Evolutionary conservation across 2,888 invertebrate genomes (phyloP).

Genomic region (Dryobotodes eremita): DNA sequence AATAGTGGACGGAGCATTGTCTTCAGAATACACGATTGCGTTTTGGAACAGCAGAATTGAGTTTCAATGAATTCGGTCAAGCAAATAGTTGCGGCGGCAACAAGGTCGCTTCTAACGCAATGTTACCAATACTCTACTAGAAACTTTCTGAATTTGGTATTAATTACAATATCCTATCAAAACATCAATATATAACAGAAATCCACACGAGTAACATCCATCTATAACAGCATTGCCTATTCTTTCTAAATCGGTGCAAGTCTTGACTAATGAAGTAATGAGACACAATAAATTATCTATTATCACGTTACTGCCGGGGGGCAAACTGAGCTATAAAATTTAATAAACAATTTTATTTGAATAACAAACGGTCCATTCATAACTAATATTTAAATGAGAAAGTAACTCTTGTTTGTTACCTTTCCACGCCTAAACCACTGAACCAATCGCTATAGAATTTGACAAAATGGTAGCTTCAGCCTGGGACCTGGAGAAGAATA

Average conservation of each 20-base stretch:
- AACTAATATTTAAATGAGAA: too few species aligned
- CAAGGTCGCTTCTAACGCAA: slow-evolving; percentile 79
- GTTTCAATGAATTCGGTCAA: slow-evolving; percentile 80
- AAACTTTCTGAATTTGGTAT: slow-evolving; percentile 71
- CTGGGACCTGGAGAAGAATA: neutral
- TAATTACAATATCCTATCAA: slow-evolving; percentile 65
- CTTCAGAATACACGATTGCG: slow-evolving; percentile 66
- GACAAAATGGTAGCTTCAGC: neutral
- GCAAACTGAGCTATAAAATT: neutral
- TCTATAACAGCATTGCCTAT: neutral
- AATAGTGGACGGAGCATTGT: slow-evolving; percentile 63
- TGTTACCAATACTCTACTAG: slow-evolving; percentile 69
- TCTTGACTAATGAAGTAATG: neutral
- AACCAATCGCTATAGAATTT: neutral
- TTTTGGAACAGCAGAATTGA: slow-evolving; percentile 71
- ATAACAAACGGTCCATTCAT: neutral
- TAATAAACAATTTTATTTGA: neutral
- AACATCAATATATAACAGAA: slow-evolving; percentile 41
- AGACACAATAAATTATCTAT: neutral
- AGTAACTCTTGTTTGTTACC: too few species aligned
- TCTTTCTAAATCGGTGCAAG: neutral
- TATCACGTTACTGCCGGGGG: neutral
- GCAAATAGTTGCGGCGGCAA: slow-evolving; percentile 76
- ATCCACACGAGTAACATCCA: slow-evolving; percentile 1
- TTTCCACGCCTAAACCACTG: neutral